Evolutionary conservation across 2,888 invertebrate genomes (phyloP), one percentile per base, ranked within the genome.

Genomic region (Rugalucina vietnamica): DNA sequence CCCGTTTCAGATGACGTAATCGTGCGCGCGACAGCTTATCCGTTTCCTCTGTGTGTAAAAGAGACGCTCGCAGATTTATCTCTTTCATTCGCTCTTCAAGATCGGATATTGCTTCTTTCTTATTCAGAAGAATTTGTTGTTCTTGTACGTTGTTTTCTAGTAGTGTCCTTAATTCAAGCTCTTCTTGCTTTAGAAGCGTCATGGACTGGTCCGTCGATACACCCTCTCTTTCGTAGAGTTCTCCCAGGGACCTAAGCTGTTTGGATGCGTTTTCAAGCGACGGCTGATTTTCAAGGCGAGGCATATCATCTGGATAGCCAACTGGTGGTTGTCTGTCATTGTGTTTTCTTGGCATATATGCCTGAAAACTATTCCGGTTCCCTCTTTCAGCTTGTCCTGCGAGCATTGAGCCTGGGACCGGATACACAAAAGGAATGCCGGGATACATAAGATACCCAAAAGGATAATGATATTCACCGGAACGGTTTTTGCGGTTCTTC

Each of bases 121-220:
- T 81, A 0, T 32, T 29, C 3, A 84, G 50, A 8, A 84, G 39
- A 21, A 79, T 77, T 65, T 82, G 84, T 36, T 84, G 86, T 54
- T 84, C 82, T 8, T 84, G 81, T 8, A 80, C 54, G 39, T 86
- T 86, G 24, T 86, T 79, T 49, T 84, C 81, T 1, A 86, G 34
- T 3, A 86, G 82, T 21, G 79, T 77, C 43, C 79, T 84, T 8
- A 86, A 79, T 2, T 74, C 80, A 24, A 84, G 49, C 34, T 86
- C 84, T 24, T 86, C 86, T 69, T 86, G 83, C 65, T 73, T 60
- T 21, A 86, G 27, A 5, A 82, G 43, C 0, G 77, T 39, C 14
- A 86, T 60, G 8, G 84, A 86, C 37, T 79, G 82, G 1, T 36
- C 49, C 12, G 80, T 78, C 14, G 71, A 49, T 0, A 77, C 29